A percentile compares a stretch with the other conserved stretches of the same genome.
These are phyloP conservation scores for Cervus canadensis DNA, from an alignment of 2,113 vertebrate species.

Conservation along the genomic window DNA sequence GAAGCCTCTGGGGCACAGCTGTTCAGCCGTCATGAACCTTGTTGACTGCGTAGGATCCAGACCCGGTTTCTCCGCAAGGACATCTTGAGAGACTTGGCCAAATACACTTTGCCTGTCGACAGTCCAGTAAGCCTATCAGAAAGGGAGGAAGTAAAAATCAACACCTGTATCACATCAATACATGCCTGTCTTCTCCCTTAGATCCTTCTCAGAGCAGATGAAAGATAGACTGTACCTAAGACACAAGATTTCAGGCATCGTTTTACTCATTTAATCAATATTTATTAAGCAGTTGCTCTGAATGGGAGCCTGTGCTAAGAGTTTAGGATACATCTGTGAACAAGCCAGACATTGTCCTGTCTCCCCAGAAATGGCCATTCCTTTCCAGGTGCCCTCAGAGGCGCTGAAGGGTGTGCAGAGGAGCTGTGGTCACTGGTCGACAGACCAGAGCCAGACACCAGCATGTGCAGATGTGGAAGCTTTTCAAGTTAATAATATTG, in stretches of 20 bases:
- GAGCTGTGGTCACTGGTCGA: neutral
- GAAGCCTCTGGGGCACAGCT: neutral
- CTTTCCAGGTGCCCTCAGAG: neutral
- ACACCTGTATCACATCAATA: neutral
- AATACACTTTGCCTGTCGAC: neutral
- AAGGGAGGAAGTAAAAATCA: conserved; percentile 10
- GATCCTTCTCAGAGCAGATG: neutral
- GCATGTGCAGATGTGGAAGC: neutral
- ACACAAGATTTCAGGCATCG: neutral
- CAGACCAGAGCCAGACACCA: neutral
- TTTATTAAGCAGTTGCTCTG: neutral
- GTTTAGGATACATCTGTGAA: neutral
- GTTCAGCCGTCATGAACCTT: neutral
- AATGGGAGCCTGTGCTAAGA: neutral
- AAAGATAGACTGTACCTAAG: neutral
- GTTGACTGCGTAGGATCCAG: neutral
- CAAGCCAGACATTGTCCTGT: neutral
- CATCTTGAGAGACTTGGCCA: conserved; percentile 16
- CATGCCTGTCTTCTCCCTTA: neutral
- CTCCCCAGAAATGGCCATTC: neutral
- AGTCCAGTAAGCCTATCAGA: neutral
- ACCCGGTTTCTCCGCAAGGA: neutral
- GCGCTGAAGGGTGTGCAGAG: neutral
- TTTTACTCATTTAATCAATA: conserved; percentile 13
- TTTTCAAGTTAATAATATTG: neutral